Conservation (phyloP, 2,888 invertebrate genomes). For the Callimorpha dominula region DNA sequence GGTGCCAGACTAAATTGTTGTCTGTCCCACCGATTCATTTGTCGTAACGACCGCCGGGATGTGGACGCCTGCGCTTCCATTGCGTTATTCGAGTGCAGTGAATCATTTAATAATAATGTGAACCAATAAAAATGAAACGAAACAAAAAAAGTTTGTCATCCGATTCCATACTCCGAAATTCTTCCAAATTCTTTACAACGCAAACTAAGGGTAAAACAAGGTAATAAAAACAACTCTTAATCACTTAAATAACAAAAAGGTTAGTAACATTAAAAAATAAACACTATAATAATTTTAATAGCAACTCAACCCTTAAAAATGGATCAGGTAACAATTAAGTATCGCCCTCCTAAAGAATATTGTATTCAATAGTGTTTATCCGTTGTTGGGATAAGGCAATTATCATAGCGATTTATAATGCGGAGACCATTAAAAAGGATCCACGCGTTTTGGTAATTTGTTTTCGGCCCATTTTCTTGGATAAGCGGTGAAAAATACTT, state of each 20-base stretch:
- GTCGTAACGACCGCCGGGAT: too few relatives aligned
- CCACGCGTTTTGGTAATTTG: conserved; percentile 39
- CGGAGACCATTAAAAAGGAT: conserved; percentile 45
- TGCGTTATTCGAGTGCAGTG: too few relatives aligned
- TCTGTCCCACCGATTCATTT: too few relatives aligned
- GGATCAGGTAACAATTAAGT: conserved; percentile 34
- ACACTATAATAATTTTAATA: conserved; percentile 12
- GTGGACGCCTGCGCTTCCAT: too few relatives aligned
- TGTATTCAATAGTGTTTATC: conserved; percentile 52
- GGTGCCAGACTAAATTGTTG: too few relatives aligned
- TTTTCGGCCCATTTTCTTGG: conserved; percentile 36
- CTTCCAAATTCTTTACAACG: background rate
- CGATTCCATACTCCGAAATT: background rate
- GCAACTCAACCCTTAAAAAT: conserved; percentile 17
- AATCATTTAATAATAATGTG: background rate
- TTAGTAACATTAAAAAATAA: background rate
- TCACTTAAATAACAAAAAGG: background rate
- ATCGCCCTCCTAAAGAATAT: conserved; percentile 37
- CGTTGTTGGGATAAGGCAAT: conserved; percentile 61
- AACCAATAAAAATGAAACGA: background rate
- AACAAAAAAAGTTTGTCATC: background rate
- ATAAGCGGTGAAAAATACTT: conserved; percentile 34
- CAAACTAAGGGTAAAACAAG: background rate
- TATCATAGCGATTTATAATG: conserved; percentile 64
- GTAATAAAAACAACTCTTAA: background rate